Evolutionary conservation across 2,797 vertebrate species (phyloP).

Genomic region (Garrulus glandarius): DNA sequence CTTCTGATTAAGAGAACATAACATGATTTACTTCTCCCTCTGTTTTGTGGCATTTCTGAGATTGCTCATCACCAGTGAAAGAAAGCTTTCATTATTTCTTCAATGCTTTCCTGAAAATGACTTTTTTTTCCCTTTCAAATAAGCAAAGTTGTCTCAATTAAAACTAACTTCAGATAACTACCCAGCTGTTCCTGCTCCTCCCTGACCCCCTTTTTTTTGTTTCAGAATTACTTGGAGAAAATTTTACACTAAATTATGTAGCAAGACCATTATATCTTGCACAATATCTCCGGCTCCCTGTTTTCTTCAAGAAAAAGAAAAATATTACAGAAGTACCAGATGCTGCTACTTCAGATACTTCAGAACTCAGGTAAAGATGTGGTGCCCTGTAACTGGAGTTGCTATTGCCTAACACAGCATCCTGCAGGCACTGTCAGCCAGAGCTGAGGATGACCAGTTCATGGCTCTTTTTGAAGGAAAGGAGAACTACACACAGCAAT

Average conservation of each 20-base stretch:
- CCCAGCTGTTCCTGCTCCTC: not conserved
- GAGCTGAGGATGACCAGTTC: not conserved
- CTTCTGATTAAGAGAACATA: not conserved
- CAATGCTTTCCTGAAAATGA: not conserved
- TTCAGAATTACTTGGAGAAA: not conserved
- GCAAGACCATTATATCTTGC: not conserved
- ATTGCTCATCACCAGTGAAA: not conserved
- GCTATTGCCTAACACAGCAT: not conserved
- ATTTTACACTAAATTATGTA: not conserved
- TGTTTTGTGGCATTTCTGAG: not conserved
- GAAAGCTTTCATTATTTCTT: not conserved
- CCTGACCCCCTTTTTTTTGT: not conserved
- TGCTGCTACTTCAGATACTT: not conserved
- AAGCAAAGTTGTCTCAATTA: not conserved
- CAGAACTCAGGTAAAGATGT: not conserved
- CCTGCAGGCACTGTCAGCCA: not conserved
- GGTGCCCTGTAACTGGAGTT: not conserved
- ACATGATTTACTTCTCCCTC: not conserved
- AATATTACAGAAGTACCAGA: not conserved
- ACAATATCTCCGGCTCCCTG: not conserved
- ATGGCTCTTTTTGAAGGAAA: not conserved
- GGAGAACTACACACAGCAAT: not conserved
- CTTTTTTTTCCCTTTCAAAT: not conserved
- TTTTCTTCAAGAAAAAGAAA: not conserved
- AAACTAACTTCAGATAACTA: not conserved